Base-by-base conservation (phyloP, 2,888 invertebrate genomes). In the Geophilus truncorum region DNA sequence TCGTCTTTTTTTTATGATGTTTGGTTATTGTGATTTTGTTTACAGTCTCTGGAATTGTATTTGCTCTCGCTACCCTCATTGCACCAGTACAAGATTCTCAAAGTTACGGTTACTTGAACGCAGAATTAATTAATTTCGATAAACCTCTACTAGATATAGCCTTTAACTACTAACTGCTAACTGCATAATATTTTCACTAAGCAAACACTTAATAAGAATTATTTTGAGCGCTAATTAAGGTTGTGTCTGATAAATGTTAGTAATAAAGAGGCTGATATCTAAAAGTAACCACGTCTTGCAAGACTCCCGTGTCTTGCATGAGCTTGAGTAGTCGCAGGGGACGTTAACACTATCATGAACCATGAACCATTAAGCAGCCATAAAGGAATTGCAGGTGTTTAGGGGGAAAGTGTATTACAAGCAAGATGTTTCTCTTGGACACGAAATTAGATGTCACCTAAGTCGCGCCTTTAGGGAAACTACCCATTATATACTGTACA, bases 301-400 rank as follows among this genome's bases (percentile, higher is more conserved):
- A 70, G 28, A 18, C 51, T 21, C 28, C 12, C 28, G 70, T 70
- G 70, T 70, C 51, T 51, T 51, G 70, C 28, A 70, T 23, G 28
- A n/a, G 70, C 25, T 70, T 70, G 70, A 70, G 70, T 70, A 70
- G 70, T 23, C 70, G 28, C 70, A n/a, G 23, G 70, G 70, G 70
- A 70, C 28, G 25, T 70, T 70, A 70, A 70, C 70, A 70, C 28
- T 28, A 70, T 70, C 70, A 28, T 70, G 70, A 70, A 70, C 28
- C 70, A 70, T 70, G 70, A 70, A 70, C 70, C 70, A 70, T 70
- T 70, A 70, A 70, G 70, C 70, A 70, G 70, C 70, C 70, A 70
- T 70, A 70, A 70, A 70, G 70, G 70, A 70, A 70, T 70, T 70
- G 70, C 70, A 70, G 70, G 70, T 70, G 70, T 70, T 70, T 70